Conservation (phyloP, 2,113 vertebrate species). For the Nibea coibor region DNA sequence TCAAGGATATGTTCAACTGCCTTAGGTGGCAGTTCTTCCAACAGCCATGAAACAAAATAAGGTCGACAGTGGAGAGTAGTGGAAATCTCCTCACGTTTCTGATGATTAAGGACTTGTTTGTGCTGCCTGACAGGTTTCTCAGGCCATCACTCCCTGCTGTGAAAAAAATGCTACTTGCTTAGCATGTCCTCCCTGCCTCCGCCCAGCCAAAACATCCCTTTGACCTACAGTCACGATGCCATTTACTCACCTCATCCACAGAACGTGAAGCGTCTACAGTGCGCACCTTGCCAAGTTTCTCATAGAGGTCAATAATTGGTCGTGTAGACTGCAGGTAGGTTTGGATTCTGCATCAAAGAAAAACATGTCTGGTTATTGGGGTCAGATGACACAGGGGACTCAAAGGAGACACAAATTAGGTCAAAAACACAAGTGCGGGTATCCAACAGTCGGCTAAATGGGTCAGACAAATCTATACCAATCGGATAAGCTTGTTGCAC, state of each 20-base stretch:
- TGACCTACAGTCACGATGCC: background rate
- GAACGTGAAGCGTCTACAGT: constrained; percentile 92
- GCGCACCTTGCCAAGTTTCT: constrained; percentile 92
- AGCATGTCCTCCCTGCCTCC: background rate
- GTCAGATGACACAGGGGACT: constrained; percentile 55
- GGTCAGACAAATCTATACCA: constrained; percentile 47
- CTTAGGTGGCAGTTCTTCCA: background rate
- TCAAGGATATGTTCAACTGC: background rate
- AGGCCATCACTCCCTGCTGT: background rate
- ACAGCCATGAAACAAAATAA: background rate
- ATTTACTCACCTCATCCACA: constrained; percentile 89
- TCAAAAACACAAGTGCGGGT: constrained; percentile 60
- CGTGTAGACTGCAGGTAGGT: constrained; percentile 94
- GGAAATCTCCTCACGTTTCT: background rate
- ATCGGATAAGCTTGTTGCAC: constrained; percentile 21
- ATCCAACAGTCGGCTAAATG: constrained; percentile 50
- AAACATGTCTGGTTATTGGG: constrained; percentile 49
- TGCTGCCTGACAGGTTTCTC: background rate
- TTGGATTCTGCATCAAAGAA: constrained; percentile 88
- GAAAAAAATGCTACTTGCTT: background rate
- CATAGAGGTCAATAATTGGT: constrained; percentile 94
- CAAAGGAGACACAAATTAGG: constrained; percentile 59
- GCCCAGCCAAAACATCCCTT: background rate
- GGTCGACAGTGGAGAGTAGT: background rate
- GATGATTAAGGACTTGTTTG: background rate